Conservation (phyloP, 2,797 vertebrate species). For the Lithobates sylvaticus region DNA sequence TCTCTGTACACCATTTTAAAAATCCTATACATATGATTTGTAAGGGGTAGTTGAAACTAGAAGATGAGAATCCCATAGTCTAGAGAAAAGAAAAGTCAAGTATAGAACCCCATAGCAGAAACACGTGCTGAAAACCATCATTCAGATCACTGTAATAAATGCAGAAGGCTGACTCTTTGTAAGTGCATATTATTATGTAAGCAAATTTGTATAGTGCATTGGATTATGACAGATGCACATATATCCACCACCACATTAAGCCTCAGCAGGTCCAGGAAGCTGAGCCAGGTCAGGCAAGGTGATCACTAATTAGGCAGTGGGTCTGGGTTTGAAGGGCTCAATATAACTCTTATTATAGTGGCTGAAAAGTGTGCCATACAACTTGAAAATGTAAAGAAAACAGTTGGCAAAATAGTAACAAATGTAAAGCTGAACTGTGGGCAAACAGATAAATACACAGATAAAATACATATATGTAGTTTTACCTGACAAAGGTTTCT, state of each 20-base stretch:
- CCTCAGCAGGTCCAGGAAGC: not conserved
- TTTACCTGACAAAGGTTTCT: no score
- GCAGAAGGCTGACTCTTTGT: not conserved
- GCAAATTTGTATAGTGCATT: not conserved
- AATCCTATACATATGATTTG: conserved; percentile 1
- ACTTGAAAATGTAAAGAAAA: no score
- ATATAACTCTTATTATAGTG: not conserved
- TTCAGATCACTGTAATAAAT: not conserved
- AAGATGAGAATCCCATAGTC: not conserved
- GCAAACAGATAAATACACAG: no score
- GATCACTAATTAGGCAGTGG: not conserved
- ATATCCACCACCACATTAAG: no score
- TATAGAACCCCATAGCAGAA: not conserved
- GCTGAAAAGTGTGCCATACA: not conserved
- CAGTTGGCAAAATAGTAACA: no score
- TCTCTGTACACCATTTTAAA: not conserved
- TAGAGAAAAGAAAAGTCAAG: not conserved
- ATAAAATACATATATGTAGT: no score
- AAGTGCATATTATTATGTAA: not conserved
- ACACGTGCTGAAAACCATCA: conserved; percentile 7
- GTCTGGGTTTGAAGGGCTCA: not conserved
- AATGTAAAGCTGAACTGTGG: no score
- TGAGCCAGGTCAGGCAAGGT: not conserved
- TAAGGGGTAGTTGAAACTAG: not conserved
- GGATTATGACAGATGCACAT: no score